These are phyloP conservation scores for Petrophora chlorosata DNA, from an alignment of 2,888 invertebrate species.

Conservation along the genomic window DNA sequence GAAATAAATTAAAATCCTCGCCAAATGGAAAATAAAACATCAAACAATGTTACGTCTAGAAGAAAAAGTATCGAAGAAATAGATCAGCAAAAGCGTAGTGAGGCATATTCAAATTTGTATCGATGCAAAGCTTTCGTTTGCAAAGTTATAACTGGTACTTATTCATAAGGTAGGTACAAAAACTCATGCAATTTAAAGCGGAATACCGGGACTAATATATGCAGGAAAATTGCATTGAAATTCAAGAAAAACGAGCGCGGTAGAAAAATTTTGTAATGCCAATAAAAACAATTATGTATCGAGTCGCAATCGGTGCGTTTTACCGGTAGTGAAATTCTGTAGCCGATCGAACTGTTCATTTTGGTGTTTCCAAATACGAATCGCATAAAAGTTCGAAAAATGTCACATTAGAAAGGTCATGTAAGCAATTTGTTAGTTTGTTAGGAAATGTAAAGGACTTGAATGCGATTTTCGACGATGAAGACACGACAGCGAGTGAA, in stretches of 20 bases:
- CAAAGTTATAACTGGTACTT: slow-evolving; percentile 38
- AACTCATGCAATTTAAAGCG: slow-evolving; percentile 71
- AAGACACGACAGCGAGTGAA: slow-evolving; percentile 63
- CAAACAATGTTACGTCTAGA: slow-evolving; percentile 47
- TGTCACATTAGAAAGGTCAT: slow-evolving; percentile 34
- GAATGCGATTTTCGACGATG: slow-evolving; percentile 68
- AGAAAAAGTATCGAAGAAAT: slow-evolving; percentile 48
- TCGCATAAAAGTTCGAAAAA: slow-evolving; percentile 65
- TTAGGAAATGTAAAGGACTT: slow-evolving; percentile 52
- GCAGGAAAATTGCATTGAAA: slow-evolving; percentile 68
- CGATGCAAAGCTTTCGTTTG: slow-evolving; percentile 67
- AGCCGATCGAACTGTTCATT: slow-evolving; percentile 55
- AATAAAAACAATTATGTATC: slow-evolving; percentile 53
- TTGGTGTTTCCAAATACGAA: slow-evolving; percentile 59
- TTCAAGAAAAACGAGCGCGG: slow-evolving; percentile 56
- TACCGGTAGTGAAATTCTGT: slow-evolving; percentile 43
- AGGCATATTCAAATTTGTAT: slow-evolving; percentile 57
- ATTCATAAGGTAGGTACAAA: slow-evolving; percentile 33
- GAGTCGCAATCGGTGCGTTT: slow-evolving; percentile 52
- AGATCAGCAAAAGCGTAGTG: slow-evolving; percentile 64
- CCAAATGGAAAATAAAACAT: slow-evolving; percentile 34
- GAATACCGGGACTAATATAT: slow-evolving; percentile 63
- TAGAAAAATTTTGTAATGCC: slow-evolving; percentile 56
- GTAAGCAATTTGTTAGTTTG: slow-evolving; percentile 40
- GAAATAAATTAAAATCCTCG: slow-evolving; percentile 29